Percentiles rank a stretch among this genome's conserved stretches.
Conservation (phyloP, 92 coral and sea anemone genomes). For the Isaurus tuberculatus region DNA sequence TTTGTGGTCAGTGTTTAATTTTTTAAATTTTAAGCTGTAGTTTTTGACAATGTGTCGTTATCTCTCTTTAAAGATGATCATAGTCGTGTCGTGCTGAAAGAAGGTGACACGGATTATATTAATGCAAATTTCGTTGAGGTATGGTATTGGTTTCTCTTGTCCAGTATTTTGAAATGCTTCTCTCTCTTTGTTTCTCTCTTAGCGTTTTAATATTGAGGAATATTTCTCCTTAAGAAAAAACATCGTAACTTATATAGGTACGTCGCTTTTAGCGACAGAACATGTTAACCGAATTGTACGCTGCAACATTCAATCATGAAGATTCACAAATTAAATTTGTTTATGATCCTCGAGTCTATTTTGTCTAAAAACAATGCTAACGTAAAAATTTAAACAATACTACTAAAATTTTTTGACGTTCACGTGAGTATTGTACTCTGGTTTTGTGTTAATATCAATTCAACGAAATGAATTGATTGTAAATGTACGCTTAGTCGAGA, state of each 20-base stretch:
- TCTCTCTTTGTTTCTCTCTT: too few relatives aligned
- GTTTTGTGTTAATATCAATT: too few relatives aligned
- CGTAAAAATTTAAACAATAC: too few relatives aligned
- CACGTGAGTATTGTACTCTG: too few relatives aligned
- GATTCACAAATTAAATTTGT: background rate
- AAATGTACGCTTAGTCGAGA: too few relatives aligned
- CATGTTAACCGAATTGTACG: background rate
- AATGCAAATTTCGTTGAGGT: constrained; percentile 98
- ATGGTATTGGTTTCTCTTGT: background rate
- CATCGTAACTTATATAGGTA: background rate
- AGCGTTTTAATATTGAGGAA: background rate
- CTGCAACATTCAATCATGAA: background rate
- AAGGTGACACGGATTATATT: constrained; percentile 86
- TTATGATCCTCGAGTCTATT: background rate
- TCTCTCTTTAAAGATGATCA: constrained; percentile 85
- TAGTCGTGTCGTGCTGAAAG: constrained; percentile 86
- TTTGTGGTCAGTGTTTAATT: constrained; percentile 13
- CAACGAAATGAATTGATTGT: too few relatives aligned
- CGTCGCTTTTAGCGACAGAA: background rate
- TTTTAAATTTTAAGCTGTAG: constrained; percentile 24
- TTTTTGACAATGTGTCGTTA: background rate
- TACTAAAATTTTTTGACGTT: too few relatives aligned
- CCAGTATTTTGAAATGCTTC: background rate
- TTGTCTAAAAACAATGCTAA: background rate
- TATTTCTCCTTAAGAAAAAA: background rate